Base-by-base conservation (phyloP, 2,888 invertebrate species). In the Heliconius charithonia region DNA sequence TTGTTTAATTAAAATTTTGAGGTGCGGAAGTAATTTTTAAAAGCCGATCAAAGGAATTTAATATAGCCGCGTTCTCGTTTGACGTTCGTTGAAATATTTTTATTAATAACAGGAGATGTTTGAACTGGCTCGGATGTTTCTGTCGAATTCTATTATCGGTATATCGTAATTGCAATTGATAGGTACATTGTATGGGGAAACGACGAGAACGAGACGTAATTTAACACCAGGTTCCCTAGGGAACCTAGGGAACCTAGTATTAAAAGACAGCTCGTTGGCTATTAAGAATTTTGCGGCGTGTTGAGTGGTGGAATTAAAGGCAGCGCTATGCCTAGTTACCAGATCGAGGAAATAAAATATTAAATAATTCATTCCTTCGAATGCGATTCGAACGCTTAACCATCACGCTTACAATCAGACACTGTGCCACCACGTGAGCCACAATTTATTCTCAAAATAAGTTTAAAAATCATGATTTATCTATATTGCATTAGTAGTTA, bases 1-100 rank as follows among this genome's bases (percentile, higher is more conserved):
- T 84, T 85, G 83, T 84, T 86, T 86, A 86, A 87, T 87, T 87
- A 85, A 87, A 85, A 85, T 84, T 85, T 86, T 85, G 84, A 83
- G 81, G 82, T 82, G 82, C 67, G 82, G 79, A 80, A 82, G 83
- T 82, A 83, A 83, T 85, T 84, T 84, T 85, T 84, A 82, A 69
- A 72, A 79, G 81, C 76, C 81, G 80, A 83, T 86, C 83, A 82
- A 79, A 71, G 84, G 84, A 85, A 86, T 87, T 86, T 86, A 84
- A 86, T 86, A 85, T 83, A 81, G 81, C 79, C 71, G 72, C 72
- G 32, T 78, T 78, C 74, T 79, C 77, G 83, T 81, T 83, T 78
- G 75, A 78, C 80, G 81, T 76, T 82, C 82, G 79, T 83, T 81
- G 79, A 81, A 83, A 84, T 83, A 83, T 83, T 83, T 83, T 81